Percentiles rank a stretch among this genome's conserved stretches.
Evolutionary conservation across 2,797 vertebrate species (phyloP).

Genomic region (Phataginus tricuspis): DNA sequence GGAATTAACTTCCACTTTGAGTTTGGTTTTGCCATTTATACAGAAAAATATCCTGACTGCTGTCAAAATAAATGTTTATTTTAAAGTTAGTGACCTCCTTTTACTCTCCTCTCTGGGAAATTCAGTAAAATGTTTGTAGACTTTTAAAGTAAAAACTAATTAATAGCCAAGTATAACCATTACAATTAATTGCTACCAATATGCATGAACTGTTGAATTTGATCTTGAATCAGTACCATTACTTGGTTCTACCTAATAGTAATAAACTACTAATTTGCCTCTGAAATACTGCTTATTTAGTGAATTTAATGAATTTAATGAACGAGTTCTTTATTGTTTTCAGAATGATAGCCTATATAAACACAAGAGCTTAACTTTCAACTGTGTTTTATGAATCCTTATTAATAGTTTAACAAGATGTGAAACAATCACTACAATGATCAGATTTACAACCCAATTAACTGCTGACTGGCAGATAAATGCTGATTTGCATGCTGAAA

Average conservation of each 20-base stretch:
- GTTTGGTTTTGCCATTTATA: not conserved
- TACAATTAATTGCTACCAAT: not conserved
- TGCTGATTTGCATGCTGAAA: slow-evolving; percentile 59
- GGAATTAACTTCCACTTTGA: not conserved
- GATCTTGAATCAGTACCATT: not conserved
- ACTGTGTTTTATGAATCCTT: slow-evolving; percentile 57
- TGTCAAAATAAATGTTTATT: not conserved
- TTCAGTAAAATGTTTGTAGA: not conserved
- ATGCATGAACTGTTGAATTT: not conserved
- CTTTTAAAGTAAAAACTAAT: not conserved
- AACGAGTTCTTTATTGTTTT: slow-evolving; percentile 45
- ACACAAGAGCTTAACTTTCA: slow-evolving; percentile 63
- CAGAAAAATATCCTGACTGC: not conserved
- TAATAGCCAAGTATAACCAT: not conserved
- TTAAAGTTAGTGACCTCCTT: not conserved
- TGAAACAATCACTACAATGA: slow-evolving; percentile 60
- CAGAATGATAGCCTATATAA: slow-evolving; percentile 40
- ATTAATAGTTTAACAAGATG: slow-evolving; percentile 71
- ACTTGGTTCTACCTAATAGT: slow-evolving; percentile 20
- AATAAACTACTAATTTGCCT: slow-evolving; percentile 26
- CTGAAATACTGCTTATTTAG: slow-evolving; percentile 21
- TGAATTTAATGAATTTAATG: slow-evolving; percentile 21
- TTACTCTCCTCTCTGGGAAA: not conserved
- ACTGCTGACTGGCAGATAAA: slow-evolving; percentile 62
- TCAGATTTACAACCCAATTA: slow-evolving; percentile 72